A percentile compares a stretch with the other conserved stretches of the same genome.
These are phyloP conservation scores for Buceros bicornis DNA, from an alignment of 2,797 vertebrate genomes.

Conservation along the genomic window DNA sequence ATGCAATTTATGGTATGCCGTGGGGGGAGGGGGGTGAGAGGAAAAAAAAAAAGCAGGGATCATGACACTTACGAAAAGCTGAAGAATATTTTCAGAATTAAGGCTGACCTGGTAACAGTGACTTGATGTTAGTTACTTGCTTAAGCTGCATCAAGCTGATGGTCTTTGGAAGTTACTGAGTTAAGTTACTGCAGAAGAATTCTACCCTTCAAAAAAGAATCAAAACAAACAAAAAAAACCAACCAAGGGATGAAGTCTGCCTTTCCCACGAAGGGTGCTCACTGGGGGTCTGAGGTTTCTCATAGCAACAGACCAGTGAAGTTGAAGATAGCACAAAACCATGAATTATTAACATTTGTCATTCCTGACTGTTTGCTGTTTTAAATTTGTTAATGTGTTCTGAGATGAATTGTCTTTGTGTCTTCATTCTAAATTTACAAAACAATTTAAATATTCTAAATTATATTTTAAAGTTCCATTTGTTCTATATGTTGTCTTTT, in stretches of 20 bases:
- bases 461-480: background rate
- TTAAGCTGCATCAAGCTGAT: background rate
- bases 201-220: background rate
- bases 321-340: background rate
- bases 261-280: background rate
- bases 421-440: background rate
- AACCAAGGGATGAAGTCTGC: background rate
- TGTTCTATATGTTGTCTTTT: background rate
- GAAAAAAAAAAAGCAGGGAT: background rate
- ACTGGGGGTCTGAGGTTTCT: background rate
- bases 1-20: background rate
- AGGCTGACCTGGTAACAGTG: background rate
- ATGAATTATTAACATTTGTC: rapidly evolving
- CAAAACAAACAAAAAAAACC: background rate
- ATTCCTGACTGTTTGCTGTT: background rate
- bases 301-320: background rate
- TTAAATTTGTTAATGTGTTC: background rate
- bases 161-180: background rate
- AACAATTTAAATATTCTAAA: background rate
- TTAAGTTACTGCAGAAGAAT: background rate
- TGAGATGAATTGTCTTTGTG: background rate
- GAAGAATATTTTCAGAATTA: conserved; percentile 24
- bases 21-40: background rate
- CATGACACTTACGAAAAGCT: background rate
- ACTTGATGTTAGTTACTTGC: background rate